A percentile compares a stretch with the other conserved stretches of the same genome.
Evolutionary conservation across 2,797 vertebrate genomes (phyloP).

Genomic region (Pipistrellus pygmaeus): DNA sequence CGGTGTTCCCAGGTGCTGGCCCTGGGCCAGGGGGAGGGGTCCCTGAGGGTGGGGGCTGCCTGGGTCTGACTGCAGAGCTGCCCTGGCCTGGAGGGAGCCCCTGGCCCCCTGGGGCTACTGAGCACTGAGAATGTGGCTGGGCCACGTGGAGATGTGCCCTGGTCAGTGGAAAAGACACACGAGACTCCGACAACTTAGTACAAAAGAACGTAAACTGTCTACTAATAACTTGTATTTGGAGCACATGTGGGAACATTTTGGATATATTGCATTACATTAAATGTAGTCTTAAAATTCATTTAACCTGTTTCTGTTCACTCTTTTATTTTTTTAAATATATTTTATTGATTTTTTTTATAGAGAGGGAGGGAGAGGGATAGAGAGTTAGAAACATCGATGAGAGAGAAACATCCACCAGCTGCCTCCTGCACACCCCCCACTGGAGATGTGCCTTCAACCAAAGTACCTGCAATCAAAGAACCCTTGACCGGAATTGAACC

Average conservation of each 20-base stretch:
- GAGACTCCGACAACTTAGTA: neutral
- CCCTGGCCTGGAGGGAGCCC: neutral
- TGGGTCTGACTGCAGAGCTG: neutral
- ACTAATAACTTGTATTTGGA: neutral
- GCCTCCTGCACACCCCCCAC: too few species aligned
- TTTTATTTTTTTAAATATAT: neutral
- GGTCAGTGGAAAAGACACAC: neutral
- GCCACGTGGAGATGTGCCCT: neutral
- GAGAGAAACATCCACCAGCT: too few species aligned
- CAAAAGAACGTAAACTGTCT: neutral
- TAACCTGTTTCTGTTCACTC: neutral
- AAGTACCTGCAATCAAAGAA: too few species aligned
- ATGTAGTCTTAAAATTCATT: neutral
- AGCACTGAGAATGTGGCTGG: neutral
- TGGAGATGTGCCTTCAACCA: too few species aligned
- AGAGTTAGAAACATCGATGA: too few species aligned
- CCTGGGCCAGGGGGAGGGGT: fast-evolving
- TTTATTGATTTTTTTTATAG: too few species aligned
- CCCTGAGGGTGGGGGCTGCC: neutral
- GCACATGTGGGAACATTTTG: neutral
- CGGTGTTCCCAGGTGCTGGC: fast-evolving
- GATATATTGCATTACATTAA: neutral
- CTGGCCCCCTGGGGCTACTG: neutral
- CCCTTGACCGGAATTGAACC: too few species aligned
- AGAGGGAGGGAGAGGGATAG: too few species aligned